Evolutionary conservation across 2,888 invertebrate species (phyloP), one percentile per base, ranked within the genome.

Genomic region (Lordiphosa fenestrarum): DNA sequence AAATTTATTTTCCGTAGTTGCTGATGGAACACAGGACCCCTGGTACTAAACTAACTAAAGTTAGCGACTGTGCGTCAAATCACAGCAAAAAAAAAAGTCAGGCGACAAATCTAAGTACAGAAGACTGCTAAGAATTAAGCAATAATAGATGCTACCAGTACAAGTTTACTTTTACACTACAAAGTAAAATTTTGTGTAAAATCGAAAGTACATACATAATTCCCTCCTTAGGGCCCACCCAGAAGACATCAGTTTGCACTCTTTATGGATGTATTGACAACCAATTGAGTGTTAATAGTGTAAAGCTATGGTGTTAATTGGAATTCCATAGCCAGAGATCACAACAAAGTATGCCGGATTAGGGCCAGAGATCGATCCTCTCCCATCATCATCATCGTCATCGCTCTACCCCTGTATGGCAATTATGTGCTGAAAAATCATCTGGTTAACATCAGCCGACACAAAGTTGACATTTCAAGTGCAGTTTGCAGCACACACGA

Each of bases 381-480:
- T 19, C 50, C 38, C 36, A 12, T 38, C 19, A 25, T 46, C 36
- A 46, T 10, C 49, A 5, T 38, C 52, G 42, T 49, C 36, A 25
- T 13, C 12, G 21, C 15, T 33, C 23, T 39, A 60, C 51, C 46
- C 46, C 63, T 66, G 39, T 54, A 47, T 60, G 62, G 56, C 51
- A 56, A 66, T 72, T 46, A 68, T 58, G 61, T 66, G 77, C 52
- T 77, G 66, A 68, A 65, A 72, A 37, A 62, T 74, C 60, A 62
- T 69, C 81, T 81, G 80, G 52, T 73, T 68, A 77, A 68, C 69
- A 71, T 81, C 80, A 73, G 62, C 71, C 69, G 75, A 81, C 76
- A 58, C 69, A 78, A 73, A 84, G 82, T 71, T 84, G 84, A 84
- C 81, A 84, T 78, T 76, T 81, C 84, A 78, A 84, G 84, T 84